These are phyloP conservation scores for Hirtodrosophila duncani DNA, from an alignment of 2,888 invertebrate genomes.

Conservation along the genomic window DNA sequence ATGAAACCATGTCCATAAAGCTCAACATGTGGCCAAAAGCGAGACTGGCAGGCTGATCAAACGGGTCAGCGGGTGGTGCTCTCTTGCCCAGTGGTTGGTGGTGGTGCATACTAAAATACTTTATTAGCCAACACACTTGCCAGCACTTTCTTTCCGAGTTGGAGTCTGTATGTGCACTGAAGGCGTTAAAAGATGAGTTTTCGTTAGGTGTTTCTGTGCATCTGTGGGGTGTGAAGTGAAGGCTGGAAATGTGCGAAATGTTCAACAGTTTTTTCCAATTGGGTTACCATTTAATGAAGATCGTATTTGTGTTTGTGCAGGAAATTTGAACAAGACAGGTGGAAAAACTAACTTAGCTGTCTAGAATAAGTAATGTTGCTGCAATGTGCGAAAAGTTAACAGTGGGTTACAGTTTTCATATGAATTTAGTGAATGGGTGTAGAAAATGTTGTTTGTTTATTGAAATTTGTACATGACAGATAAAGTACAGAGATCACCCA, in stretches of 20 bases:
- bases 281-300: slow-evolving; percentile 55
- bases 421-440: no score
- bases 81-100: slow-evolving; percentile 26
- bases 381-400: slow-evolving; percentile 8
- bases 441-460: no score
- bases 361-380: not conserved
- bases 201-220: slow-evolving; percentile 11
- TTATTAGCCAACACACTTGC: slow-evolving; percentile 45
- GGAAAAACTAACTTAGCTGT: slow-evolving; percentile 3
- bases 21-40: slow-evolving; percentile 62
- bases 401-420: not conserved
- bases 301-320: not conserved
- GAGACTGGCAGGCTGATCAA: slow-evolving; percentile 51
- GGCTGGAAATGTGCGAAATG: slow-evolving; percentile 62
- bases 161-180: slow-evolving; percentile 26
- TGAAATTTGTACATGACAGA: no score
- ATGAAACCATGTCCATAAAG: slow-evolving; percentile 33
- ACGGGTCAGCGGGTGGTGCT: slow-evolving; percentile 61
- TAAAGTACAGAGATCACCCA: no score
- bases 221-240: slow-evolving; percentile 24
- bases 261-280: slow-evolving; percentile 44
- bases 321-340: slow-evolving; percentile 26
- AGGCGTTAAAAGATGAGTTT: slow-evolving; percentile 49
- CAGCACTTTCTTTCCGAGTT: slow-evolving; percentile 24
- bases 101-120: slow-evolving; percentile 56